Base-by-base conservation (phyloP, 1,140 invertebrate species). In the Drosophila nebulosa region DNA sequence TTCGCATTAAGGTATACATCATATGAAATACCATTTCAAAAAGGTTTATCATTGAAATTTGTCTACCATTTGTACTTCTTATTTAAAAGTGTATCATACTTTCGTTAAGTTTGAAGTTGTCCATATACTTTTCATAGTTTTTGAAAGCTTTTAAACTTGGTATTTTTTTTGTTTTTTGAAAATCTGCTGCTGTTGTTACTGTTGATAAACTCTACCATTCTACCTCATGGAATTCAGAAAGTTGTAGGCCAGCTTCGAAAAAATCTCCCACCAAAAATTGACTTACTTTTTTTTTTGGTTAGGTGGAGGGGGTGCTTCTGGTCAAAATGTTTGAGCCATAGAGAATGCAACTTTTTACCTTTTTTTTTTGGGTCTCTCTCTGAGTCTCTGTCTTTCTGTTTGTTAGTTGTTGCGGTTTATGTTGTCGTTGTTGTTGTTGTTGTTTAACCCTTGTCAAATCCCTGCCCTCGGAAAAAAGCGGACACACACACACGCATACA, bases 401-500 rank as follows among this genome's bases (percentile, higher is more conserved):
- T 18, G 39, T 46, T 46, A 46, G 39, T 63, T 57, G 66, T 35
- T 62, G 66, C 24, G 58, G 73, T 58, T 72, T 68, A 63, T 64
- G 69, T 39, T 50, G 46, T 57, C 66, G 18, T 71, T 66, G 58
- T 60, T 65, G 14, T 66, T 71, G 36, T 61, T 76, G 52, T 77
- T 77, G 62, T 77, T 77, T 77, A 77, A 77, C 74, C 74, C 74
- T 74, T 77, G 70, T 76, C 74, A 76, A 73, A 60, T 66, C 69
- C 62, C 60, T 58, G 69, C 50, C 39, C 57, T 42, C 64, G 35
- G 55, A 69, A 35, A 58, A 58, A 24, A 35, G 22, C 16, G 39
- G 39, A 21, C 39, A 46, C 18, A 46, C 39, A 42, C 39, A 46
- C 39, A 42, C 39, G 7, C 18, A 46, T 16, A 46, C 39, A 46